Base-by-base conservation (phyloP, 2,797 vertebrate species). In the Lacerta agilis region DNA sequence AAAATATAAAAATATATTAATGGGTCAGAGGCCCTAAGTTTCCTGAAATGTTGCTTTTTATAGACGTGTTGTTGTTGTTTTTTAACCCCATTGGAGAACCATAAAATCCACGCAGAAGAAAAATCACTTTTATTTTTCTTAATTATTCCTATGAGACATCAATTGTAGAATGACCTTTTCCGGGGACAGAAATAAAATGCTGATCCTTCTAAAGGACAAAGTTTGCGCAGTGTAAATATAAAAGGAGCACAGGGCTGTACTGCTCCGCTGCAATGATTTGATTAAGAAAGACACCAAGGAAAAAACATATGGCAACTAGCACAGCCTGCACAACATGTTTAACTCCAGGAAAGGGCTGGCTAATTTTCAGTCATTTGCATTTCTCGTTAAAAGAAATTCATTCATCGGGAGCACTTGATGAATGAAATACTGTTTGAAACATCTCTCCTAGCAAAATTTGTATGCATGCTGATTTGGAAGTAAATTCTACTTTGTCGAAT, bases 71-170 rank as follows among this genome's bases (percentile, higher is more conserved):
- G 49, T 88, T 72, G 36, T 41, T 41, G 33, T 10, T 55, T 86
- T 66, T 87, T n/a, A 88, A 87, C 85, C n/a, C 49, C 91, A 7
- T 89, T 89, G 81, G 5, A 5, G 1, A 72, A 69, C 1, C n/a
- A 90, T 90, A 76, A 69, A 80, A 87, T 88, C 72, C 91, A 66
- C 82, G 23, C 5, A 73, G 58, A 36, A 58, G 79, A 90, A 91
- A 92, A 88, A 91, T 79, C 20, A 67, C 38, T 88, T 90, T 55
- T 87, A 86, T 90, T 90, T 93, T 69, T 92, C 72, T 80, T 91
- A 92, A 89, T 92, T 91, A 85, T 88, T 93, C 33, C 10, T 75
- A 25, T 87, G 73, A 90, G 89, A 91, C 82, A 88, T 0, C 0
- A 86, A 23, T 91, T 91, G 85, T 36, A 27, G 15, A 80, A 79